phyloP scores from a whole-genome alignment of 2,888 invertebrate species.

The Andrena praecox region DNA sequence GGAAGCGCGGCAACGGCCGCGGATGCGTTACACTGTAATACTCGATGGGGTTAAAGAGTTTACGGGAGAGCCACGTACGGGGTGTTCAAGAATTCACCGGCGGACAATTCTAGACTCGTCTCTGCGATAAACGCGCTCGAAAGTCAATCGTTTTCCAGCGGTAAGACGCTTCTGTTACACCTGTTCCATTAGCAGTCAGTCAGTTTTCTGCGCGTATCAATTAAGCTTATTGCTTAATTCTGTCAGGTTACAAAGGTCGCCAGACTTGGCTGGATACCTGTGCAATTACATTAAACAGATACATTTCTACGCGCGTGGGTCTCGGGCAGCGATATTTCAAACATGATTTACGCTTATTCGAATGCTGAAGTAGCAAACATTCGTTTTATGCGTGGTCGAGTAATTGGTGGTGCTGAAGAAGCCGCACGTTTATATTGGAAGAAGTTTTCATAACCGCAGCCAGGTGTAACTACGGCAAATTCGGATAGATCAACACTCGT shows the following conservation, averaged over 20 bases:
- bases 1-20: constrained; percentile 11
- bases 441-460: not conserved
- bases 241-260: not conserved
- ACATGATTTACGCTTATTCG: constrained; percentile 6
- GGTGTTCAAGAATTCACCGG: constrained; percentile 5
- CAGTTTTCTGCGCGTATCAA: not conserved
- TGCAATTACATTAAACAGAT: constrained; percentile 6
- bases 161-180: not conserved
- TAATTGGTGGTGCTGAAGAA: constrained; percentile 3
- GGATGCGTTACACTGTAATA: constrained; percentile 48
- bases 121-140: not conserved
- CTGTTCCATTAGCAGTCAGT: constrained; percentile 2
- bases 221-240: constrained; percentile 8
- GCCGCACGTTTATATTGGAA: not conserved
- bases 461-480: not conserved
- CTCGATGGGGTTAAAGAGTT: constrained; percentile 52
- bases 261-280: not conserved
- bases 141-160: not conserved
- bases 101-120: not conserved
- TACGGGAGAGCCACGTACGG: constrained; percentile 39
- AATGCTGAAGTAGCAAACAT: not conserved
- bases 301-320: not conserved
- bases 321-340: not conserved
- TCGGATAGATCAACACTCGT: no score
- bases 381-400: not conserved